A percentile compares a stretch with the other conserved stretches of the same genome.
These are phyloP conservation scores for Budorcas taxicolor DNA, from an alignment of 2,113 vertebrate species.

Conservation along the genomic window DNA sequence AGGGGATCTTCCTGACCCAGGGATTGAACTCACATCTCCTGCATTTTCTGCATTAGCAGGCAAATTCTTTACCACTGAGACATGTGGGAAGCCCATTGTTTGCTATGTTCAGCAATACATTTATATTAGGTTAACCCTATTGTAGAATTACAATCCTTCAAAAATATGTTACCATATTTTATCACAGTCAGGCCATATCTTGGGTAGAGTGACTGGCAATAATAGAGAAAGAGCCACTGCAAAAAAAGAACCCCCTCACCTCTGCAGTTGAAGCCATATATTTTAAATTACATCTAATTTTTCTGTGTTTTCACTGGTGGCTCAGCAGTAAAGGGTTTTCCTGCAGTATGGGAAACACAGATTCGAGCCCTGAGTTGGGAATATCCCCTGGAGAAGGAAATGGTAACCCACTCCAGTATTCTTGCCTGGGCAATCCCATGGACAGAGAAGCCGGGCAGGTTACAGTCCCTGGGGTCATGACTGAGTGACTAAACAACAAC, in stretches of 20 bases:
- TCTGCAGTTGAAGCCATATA: not conserved
- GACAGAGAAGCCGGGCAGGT: not conserved
- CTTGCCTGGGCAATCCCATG: not conserved
- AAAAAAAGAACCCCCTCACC: not conserved
- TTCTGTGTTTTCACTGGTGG: not conserved
- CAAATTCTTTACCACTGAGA: not conserved
- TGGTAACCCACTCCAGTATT: not conserved
- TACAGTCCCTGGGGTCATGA: not conserved
- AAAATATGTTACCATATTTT: not conserved
- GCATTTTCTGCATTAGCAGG: not conserved
- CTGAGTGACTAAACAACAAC: not conserved
- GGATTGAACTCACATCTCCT: not conserved
- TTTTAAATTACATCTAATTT: not conserved
- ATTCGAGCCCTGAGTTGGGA: not conserved
- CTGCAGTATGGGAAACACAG: not conserved
- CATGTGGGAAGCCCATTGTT: not conserved
- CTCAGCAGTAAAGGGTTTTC: not conserved
- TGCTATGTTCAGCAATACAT: not conserved
- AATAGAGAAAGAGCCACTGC: not conserved
- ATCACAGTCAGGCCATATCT: not conserved
- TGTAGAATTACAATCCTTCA: not conserved
- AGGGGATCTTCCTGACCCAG: not conserved
- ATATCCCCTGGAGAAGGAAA: not conserved
- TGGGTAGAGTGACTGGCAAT: not conserved
- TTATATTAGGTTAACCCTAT: not conserved